These are phyloP conservation scores for Rhadinocentrus ornatus DNA, from an alignment of 2,797 vertebrate genomes.

Conservation along the genomic window DNA sequence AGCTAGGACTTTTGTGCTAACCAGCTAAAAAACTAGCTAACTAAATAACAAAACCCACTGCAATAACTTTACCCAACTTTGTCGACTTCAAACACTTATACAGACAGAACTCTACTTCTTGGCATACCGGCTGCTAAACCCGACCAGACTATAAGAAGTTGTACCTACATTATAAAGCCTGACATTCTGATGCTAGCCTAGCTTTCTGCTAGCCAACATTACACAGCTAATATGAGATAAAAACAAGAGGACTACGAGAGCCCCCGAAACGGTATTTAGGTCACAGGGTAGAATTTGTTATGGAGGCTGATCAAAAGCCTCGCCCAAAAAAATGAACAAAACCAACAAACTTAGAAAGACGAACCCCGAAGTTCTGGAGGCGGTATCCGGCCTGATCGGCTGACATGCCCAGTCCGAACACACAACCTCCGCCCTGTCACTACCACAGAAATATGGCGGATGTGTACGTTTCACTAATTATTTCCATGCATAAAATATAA, in stretches of 20 bases:
- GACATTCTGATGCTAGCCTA: constrained; percentile 52
- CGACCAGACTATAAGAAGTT: constrained; percentile 14
- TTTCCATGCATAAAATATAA: constrained; percentile 3
- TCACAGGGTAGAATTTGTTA: not conserved
- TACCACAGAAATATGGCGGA: constrained; percentile 57
- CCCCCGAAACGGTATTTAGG: not conserved
- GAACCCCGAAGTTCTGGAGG: constrained; percentile 39
- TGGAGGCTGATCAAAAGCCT: not conserved
- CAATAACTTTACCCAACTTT: not conserved
- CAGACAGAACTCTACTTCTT: not conserved
- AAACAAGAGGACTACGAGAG: constrained; percentile 9
- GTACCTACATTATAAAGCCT: constrained; percentile 12
- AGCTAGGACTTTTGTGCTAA: constrained; percentile 45
- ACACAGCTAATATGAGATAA: constrained; percentile 43
- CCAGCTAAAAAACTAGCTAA: constrained; percentile 34
- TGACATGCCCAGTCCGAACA: constrained; percentile 72
- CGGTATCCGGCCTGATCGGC: constrained; percentile 79
- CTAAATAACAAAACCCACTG: constrained; percentile 22
- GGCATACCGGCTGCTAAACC: not conserved
- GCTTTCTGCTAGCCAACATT: constrained; percentile 51
- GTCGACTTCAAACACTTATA: not conserved
- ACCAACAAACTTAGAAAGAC: not conserved
- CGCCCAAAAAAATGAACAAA: not conserved
- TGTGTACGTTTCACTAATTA: constrained; percentile 35
- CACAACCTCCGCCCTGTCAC: constrained; percentile 75